Percentiles rank a stretch among this genome's conserved stretches.
Conservation (phyloP, 2,888 invertebrate species). For the Apoda limacodes region DNA sequence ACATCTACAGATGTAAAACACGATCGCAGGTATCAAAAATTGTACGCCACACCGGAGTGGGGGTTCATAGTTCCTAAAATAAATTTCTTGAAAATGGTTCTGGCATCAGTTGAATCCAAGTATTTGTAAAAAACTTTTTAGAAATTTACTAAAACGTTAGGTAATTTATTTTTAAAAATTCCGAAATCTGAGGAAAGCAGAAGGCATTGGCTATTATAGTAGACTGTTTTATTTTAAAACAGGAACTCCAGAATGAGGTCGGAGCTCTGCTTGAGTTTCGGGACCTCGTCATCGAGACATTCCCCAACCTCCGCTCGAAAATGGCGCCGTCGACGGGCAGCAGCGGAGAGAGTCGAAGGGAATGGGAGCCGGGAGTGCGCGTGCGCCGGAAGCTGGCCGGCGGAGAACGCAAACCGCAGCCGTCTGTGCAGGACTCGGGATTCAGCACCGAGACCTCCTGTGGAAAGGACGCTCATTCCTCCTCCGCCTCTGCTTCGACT, state of each 20-base stretch:
- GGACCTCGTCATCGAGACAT: conserved; percentile 94
- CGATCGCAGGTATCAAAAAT: too few species aligned
- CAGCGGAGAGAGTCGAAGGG: conserved; percentile 65
- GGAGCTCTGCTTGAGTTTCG: conserved; percentile 91
- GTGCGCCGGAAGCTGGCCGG: conserved; percentile 73
- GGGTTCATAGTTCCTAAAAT: too few species aligned
- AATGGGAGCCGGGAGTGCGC: conserved; percentile 87
- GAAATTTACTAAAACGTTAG: too few species aligned
- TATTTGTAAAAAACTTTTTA: too few species aligned
- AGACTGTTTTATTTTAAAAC: too few species aligned
- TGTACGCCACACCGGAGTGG: too few species aligned
- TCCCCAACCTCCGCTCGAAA: conserved; percentile 90
- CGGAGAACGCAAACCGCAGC: conserved; percentile 69
- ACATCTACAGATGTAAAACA: too few species aligned
- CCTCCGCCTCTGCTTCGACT: conserved; percentile 68
- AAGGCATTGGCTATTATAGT: too few species aligned
- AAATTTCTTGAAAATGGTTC: too few species aligned
- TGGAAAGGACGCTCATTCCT: conserved; percentile 81
- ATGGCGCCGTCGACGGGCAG: conserved; percentile 76
- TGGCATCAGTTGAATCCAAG: too few species aligned
- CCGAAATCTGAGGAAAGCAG: too few species aligned
- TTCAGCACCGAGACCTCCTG: conserved; percentile 91
- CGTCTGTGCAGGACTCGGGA: conserved; percentile 83
- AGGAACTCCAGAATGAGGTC: conserved; percentile 94
- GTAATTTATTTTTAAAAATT: too few species aligned